Base-by-base conservation (phyloP, 2,113 vertebrate genomes). In the Salvelinus namaycush region DNA sequence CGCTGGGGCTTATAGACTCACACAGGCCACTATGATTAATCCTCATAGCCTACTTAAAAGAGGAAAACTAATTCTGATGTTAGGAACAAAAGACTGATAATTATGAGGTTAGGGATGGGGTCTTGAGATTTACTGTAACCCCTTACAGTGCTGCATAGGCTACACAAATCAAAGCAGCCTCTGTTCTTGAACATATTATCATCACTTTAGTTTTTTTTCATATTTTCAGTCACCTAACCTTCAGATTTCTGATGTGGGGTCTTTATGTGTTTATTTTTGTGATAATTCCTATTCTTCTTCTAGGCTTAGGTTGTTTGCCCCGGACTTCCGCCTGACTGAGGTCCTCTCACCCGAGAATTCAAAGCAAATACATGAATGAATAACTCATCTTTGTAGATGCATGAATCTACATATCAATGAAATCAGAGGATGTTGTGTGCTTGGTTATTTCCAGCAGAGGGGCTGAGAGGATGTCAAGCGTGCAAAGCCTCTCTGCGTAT, bases 321-420 rank as follows among this genome's bases (percentile, higher is more conserved):
- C 80, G 85, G 89, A 90, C 89, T 84, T 81, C 77, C 78, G 83
- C 86, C 90, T 88, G 86, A 87, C 89, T 88, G 86, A 87, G 39
- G 39, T 44, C 11, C 39, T 44, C 39, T 44, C 39, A 44, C 39
- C 39, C 39, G 39, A 44, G 39, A 44, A 44, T 44, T 44, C 39
- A 44, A 86, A 90, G 83, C 88, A 92, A 92, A 92, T 89, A 89
- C 86, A 89, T 91, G 84, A 92, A 92, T 90, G 90, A 90, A 91
- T 89, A 89, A 91, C 89, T 91, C 81, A 88, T 91, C 89, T 89
- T 85, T 83, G 85, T 89, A 89, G 88, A 90, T 89, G 88, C 90
- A 88, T 89, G 84, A 91, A 93, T 92, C 91, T 92, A 89, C 90
- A 92, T 91, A 89, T 92, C 87, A 91, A 93, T 92, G 90, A 86